Evolutionary conservation across 2,888 invertebrate genomes (phyloP).

Genomic region (Acleris sparsana): DNA sequence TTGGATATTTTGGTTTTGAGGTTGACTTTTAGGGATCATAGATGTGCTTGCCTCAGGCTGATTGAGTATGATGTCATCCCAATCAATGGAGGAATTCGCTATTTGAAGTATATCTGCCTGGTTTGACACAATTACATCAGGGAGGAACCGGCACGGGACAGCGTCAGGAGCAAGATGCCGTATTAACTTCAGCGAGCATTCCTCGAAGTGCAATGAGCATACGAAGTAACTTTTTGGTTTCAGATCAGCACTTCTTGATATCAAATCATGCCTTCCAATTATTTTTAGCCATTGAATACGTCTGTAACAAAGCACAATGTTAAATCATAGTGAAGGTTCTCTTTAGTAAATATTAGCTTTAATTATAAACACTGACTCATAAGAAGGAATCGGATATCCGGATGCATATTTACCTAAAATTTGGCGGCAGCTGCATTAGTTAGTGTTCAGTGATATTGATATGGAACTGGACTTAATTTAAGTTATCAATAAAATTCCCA

Average conservation of each 20-base stretch:
- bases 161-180: not conserved
- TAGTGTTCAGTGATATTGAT: too few relatives aligned
- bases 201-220: conserved; percentile 19
- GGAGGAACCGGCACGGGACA: conserved; percentile 8
- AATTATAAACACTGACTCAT: too few relatives aligned
- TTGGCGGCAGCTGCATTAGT: too few relatives aligned
- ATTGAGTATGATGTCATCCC: conserved; percentile 12
- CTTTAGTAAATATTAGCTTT: too few relatives aligned
- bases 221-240: conserved; percentile 4
- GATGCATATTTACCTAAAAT: too few relatives aligned
- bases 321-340: too few relatives aligned
- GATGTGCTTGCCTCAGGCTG: not conserved
- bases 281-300: conserved; percentile 10
- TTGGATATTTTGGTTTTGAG: not conserved
- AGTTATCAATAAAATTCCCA: too few relatives aligned
- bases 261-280: conserved; percentile 15
- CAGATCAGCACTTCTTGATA: not conserved
- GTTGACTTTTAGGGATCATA: not conserved
- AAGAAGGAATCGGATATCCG: too few relatives aligned
- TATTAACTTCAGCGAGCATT: not conserved
- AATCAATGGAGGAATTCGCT: conserved; percentile 1
- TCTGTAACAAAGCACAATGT: conserved; percentile 12
- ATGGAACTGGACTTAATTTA: too few relatives aligned
- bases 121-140: not conserved
- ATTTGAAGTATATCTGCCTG: not conserved